Percentiles rank a stretch among this genome's conserved stretches.
phyloP scores from a whole-genome alignment of 2,113 vertebrate genomes.

The Nansenia antarctica region DNA sequence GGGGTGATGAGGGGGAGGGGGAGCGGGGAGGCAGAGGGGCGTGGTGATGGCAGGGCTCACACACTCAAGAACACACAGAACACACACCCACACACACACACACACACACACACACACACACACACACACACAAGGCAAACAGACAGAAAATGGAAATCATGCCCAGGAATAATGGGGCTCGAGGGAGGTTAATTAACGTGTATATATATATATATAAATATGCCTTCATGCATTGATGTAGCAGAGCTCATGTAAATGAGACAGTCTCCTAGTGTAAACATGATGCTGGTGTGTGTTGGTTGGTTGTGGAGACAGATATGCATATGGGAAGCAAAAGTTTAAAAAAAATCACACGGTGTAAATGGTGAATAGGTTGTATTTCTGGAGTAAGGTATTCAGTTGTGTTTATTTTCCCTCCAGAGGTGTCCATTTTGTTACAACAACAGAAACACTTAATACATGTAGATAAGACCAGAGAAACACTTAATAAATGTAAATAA shows the following conservation, averaged over 20 bases:
- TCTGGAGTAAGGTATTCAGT: too few species aligned
- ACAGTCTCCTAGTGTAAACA: not conserved
- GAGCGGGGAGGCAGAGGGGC: slow-evolving; percentile 31
- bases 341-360: too few species aligned
- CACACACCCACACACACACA: not conserved
- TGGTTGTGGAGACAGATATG: not conserved
- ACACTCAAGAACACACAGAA: not conserved
- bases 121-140: not conserved
- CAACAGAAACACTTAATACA: too few species aligned
- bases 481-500: too few species aligned
- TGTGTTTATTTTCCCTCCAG: not conserved
- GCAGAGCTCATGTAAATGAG: not conserved
- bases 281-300: not conserved
- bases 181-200: slow-evolving; percentile 55
- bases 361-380: not conserved
- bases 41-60: slow-evolving; percentile 45
- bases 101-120: slow-evolving; percentile 8
- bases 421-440: too few species aligned
- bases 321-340: not conserved
- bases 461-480: too few species aligned
- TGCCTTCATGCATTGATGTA: not conserved
- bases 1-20: slow-evolving; percentile 49
- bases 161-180: slow-evolving; percentile 49
- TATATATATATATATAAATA: slow-evolving; percentile 10
- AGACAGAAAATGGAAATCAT: slow-evolving; percentile 51